phyloP scores from a whole-genome alignment of 2,113 vertebrate species.

The Propithecus coquereli region DNA sequence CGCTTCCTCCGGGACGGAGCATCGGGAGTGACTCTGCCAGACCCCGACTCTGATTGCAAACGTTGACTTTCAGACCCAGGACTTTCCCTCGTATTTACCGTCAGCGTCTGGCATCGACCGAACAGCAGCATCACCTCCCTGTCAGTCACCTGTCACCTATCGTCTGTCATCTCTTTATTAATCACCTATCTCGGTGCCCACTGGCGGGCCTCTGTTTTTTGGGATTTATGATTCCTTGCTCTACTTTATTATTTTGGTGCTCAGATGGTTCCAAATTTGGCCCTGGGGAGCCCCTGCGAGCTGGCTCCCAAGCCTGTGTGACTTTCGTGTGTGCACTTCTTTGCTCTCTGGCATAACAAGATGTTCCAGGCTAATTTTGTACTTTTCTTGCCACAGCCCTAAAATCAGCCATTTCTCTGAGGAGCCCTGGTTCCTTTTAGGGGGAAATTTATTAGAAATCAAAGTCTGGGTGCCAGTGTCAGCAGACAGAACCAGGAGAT shows the following conservation, averaged over 20 bases:
- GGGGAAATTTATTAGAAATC: background rate
- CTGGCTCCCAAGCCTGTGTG: background rate
- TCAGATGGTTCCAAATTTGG: background rate
- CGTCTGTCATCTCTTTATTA: background rate
- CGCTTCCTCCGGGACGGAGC: background rate
- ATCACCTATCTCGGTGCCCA: fast-evolving
- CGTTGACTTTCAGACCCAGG: background rate
- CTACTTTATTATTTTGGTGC: background rate
- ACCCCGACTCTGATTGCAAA: background rate
- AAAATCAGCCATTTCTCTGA: background rate
- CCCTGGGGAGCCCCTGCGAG: fast-evolving
- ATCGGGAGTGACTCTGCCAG: no score
- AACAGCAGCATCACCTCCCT: no score
- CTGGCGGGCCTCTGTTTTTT: background rate
- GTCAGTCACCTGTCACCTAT: background rate
- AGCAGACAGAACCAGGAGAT: background rate
- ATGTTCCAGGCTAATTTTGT: background rate
- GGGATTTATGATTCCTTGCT: background rate
- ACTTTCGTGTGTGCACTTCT: background rate
- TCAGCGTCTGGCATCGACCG: fast-evolving
- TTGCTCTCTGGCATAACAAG: background rate
- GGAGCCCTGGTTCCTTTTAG: background rate
- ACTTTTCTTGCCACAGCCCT: background rate
- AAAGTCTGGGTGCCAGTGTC: background rate
- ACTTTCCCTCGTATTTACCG: background rate